Conservation (phyloP, 2,888 invertebrate species). For the Sphecodes monilicornis region DNA sequence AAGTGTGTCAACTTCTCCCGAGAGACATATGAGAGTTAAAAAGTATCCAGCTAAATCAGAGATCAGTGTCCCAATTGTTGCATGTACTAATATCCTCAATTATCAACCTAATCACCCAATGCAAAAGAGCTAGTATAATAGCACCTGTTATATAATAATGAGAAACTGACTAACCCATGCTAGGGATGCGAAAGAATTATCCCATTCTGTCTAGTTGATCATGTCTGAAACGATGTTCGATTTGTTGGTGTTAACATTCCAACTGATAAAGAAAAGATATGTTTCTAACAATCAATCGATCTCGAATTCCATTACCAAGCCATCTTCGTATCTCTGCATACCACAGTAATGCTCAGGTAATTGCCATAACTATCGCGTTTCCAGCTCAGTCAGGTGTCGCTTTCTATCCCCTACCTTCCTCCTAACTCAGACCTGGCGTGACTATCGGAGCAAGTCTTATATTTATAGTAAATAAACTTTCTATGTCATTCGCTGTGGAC, state of each 20-base stretch:
- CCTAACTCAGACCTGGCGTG: background rate
- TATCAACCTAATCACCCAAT: too few species aligned
- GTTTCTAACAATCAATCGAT: background rate
- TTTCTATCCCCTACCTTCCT: conserved; percentile 3
- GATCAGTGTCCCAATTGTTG: too few species aligned
- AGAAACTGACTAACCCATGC: background rate
- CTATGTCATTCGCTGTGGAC: background rate
- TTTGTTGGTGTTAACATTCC: background rate
- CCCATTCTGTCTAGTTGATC: background rate
- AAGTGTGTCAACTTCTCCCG: background rate
- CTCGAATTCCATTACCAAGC: background rate
- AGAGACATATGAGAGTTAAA: background rate
- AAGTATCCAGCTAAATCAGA: background rate
- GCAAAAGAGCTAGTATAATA: too few species aligned
- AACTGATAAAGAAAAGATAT: background rate
- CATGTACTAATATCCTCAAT: too few species aligned
- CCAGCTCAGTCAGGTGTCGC: background rate
- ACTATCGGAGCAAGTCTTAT: conserved; percentile 12
- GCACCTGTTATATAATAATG: background rate
- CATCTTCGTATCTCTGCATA: conserved; percentile 13
- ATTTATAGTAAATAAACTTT: conserved; percentile 30
- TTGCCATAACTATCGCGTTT: conserved; percentile 2
- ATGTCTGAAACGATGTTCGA: background rate
- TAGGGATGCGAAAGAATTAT: background rate
- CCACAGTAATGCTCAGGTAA: background rate